Evolutionary conservation across 1,140 invertebrate genomes (phyloP).

Genomic region (Pseudomyrmex dendroicus): DNA sequence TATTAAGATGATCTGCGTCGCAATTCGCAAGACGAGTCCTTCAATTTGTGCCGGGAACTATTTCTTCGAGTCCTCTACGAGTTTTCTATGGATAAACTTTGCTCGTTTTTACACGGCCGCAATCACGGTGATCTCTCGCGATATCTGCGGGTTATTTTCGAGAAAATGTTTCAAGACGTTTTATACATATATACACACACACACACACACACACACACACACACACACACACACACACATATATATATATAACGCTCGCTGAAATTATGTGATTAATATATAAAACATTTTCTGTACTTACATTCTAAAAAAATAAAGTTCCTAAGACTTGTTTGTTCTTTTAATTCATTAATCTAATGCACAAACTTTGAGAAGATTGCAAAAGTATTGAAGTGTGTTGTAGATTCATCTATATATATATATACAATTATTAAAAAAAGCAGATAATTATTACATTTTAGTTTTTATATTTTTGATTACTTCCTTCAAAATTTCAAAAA

Average conservation of each 20-base stretch:
- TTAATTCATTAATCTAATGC: neutral
- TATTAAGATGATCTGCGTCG: conserved; percentile 60
- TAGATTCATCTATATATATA: no score
- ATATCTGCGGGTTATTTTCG: conserved; percentile 32
- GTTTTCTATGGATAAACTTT: conserved; percentile 41
- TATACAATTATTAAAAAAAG: no score
- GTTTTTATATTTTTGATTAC: no score
- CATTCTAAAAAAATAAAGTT: neutral
- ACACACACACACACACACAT: no score
- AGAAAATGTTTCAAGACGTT: conserved; percentile 23
- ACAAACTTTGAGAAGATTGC: neutral
- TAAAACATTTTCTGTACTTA: neutral
- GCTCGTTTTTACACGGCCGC: conserved; percentile 49
- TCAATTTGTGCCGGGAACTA: conserved; percentile 56
- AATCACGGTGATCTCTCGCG: conserved; percentile 32
- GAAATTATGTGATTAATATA: neutral
- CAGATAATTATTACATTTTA: no score
- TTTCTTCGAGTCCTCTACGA: neutral
- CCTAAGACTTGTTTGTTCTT: neutral
- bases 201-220: no score
- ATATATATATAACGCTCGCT: no score
- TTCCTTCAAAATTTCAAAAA: no score
- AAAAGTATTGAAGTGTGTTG: neutral
- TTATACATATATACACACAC: no score
- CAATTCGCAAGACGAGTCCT: conserved; percentile 15